These are phyloP conservation scores for Graptemys geographica DNA, from an alignment of 2,797 vertebrate species.

Conservation along the genomic window DNA sequence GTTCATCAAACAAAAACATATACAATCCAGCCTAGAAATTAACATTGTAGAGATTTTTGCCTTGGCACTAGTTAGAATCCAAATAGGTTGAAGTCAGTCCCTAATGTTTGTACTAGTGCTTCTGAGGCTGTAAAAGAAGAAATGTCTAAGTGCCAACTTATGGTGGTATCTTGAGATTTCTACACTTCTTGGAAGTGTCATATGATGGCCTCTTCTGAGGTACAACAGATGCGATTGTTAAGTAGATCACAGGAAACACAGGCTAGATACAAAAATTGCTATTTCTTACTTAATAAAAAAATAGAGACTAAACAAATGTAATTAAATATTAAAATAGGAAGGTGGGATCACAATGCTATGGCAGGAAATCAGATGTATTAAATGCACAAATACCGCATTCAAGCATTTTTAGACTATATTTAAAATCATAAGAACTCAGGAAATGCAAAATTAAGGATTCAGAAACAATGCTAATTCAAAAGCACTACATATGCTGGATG, in stretches of 20 bases:
- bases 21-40: background rate
- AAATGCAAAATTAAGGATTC: background rate
- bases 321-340: background rate
- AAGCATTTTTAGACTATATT: background rate
- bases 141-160: background rate
- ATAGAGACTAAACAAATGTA: background rate
- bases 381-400: background rate
- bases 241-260: background rate
- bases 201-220: background rate
- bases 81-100: background rate
- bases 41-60: background rate
- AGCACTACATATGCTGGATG: background rate
- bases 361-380: background rate
- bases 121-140: background rate
- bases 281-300: background rate
- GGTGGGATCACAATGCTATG: background rate
- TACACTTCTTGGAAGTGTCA: background rate
- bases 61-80: background rate
- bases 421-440: background rate
- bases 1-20: background rate
- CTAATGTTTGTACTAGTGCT: background rate
- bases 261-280: background rate
- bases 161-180: background rate
- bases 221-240: background rate
- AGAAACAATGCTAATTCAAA: background rate